Base-by-base conservation (phyloP, 1,140 invertebrate genomes). In the Mya arenaria region DNA sequence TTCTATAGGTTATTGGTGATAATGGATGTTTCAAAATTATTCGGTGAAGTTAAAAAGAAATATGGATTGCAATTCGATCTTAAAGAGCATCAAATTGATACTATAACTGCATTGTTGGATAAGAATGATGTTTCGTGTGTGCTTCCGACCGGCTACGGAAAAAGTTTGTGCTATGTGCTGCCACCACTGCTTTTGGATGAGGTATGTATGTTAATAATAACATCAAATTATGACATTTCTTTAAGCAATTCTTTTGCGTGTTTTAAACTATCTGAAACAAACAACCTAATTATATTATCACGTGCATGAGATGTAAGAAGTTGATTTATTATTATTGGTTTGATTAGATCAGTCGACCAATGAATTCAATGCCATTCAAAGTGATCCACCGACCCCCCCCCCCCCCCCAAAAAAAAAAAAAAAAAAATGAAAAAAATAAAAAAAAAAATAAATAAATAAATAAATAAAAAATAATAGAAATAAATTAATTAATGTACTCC, bases 151-250 rank as follows among this genome's bases (percentile, higher is more conserved):
- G 63, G 63, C 4, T 66, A 66, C 36, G 63, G 63, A 3, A 66
- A 66, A 41, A 66, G 63, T 28, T 34, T 66, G 2, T 66, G 63
- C 41, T 66, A 66, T n/a, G n/a, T 66, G 25, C 37, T 66, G 28
- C 63, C 63, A 39, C 63, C 63, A 3, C 4, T 66, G 23, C 6
- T 66, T 36, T 10, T 66, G 23, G 36, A 66, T 25, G 25, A 66
- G 1, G 63, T 66, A 66, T 10, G 30, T 66, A 37, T 30, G 4
- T 36, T 66, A 15, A 66, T n/a, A 39, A 2, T 4, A 39, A 13
- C 58, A 10, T 13, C 10, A 60, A 17, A 10, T 19, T 10, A 19
- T 28, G 10, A n/a, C n/a, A n/a, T 13, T 60, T 60, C 44, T 48
- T 13, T 13, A 48, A 10, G 44, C 44, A 48, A 13, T 48, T 48